A percentile compares a stretch with the other conserved stretches of the same genome.
Evolutionary conservation across 2,888 invertebrate genomes (phyloP).

Genomic region (Netelia melanura): DNA sequence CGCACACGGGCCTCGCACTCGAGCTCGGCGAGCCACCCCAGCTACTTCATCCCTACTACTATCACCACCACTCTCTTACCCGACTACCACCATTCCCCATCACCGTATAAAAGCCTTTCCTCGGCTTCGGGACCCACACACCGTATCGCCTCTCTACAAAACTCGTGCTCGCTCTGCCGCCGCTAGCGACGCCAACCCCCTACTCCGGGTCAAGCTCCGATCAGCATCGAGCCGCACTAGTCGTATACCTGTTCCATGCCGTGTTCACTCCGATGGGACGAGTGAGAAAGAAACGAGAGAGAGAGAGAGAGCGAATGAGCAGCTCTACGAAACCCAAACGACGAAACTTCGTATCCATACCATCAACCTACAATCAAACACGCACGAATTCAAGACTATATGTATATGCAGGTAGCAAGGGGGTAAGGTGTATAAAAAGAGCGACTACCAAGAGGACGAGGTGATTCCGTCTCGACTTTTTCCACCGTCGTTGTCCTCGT

Average conservation of each 20-base stretch:
- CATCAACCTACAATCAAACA: conserved; percentile 48
- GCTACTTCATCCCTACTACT: conserved; percentile 60
- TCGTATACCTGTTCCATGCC: conserved; percentile 70
- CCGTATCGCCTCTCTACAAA: conserved; percentile 6
- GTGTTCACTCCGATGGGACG: conserved; percentile 67
- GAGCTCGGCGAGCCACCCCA: conserved; percentile 70
- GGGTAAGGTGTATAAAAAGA: conserved; percentile 24
- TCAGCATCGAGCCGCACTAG: conserved; percentile 77
- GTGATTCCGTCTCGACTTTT: conserved; percentile 34
- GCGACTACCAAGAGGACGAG: conserved; percentile 12
- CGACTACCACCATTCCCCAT: conserved; percentile 7
- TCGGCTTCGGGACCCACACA: conserved; percentile 42
- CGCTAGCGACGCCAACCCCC: conserved; percentile 48
- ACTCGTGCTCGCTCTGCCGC: conserved; percentile 32
- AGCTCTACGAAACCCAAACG: conserved; percentile 22
- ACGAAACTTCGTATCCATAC: conserved; percentile 12
- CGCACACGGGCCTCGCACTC: conserved; percentile 67
- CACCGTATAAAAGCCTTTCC: conserved; percentile 4
- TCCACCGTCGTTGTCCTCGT: not conserved
- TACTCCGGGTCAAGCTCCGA: conserved; percentile 72
- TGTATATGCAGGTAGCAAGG: conserved; percentile 7
- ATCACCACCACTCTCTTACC: not conserved
- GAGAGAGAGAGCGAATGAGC: conserved; percentile 5
- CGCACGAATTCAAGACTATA: not conserved
- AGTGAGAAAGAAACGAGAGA: not conserved